Evolutionary conservation across 2,113 vertebrate genomes (phyloP).

Genomic region (Miniopterus natalensis): DNA sequence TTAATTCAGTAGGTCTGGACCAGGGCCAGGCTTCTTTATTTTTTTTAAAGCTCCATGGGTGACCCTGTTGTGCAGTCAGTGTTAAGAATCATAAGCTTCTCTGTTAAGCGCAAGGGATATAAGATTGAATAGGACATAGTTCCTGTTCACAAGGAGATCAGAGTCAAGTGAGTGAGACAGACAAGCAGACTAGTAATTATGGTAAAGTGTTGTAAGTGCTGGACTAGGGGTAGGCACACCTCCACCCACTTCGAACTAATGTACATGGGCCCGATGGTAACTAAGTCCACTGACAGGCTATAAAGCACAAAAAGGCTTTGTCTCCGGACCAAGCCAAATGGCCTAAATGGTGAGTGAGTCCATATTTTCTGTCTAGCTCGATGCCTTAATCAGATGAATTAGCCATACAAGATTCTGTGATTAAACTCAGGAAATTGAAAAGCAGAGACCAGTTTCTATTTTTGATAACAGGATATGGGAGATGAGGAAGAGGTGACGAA

Average conservation of each 20-base stretch:
- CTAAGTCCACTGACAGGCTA: neutral
- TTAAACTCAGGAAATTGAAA: conserved; percentile 75
- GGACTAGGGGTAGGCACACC: neutral
- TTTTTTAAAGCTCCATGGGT: conserved; percentile 11
- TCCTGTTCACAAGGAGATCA: neutral
- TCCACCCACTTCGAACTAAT: neutral
- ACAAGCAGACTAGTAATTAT: neutral
- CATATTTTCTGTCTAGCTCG: conserved; percentile 62
- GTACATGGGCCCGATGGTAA: neutral
- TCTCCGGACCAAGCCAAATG: conserved; percentile 35
- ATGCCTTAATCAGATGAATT: conserved; percentile 72
- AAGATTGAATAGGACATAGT: neutral
- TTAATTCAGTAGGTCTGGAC: neutral
- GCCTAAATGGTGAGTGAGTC: conserved; percentile 59
- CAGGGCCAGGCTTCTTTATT: neutral
- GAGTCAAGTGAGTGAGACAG: neutral
- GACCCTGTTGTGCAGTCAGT: neutral
- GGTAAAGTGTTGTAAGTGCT: neutral
- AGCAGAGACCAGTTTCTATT: conserved; percentile 53
- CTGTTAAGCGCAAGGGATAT: neutral
- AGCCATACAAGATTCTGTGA: conserved; percentile 51
- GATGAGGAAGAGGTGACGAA: conserved; percentile 42
- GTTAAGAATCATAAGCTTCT: neutral
- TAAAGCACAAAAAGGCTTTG: conserved; percentile 34
- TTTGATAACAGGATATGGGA: conserved; percentile 47